A percentile compares a stretch with the other conserved stretches of the same genome.
These are phyloP conservation scores for Holothuria scabra DNA, from an alignment of 53 echinoderm and acorn worm species.

Conservation along the genomic window DNA sequence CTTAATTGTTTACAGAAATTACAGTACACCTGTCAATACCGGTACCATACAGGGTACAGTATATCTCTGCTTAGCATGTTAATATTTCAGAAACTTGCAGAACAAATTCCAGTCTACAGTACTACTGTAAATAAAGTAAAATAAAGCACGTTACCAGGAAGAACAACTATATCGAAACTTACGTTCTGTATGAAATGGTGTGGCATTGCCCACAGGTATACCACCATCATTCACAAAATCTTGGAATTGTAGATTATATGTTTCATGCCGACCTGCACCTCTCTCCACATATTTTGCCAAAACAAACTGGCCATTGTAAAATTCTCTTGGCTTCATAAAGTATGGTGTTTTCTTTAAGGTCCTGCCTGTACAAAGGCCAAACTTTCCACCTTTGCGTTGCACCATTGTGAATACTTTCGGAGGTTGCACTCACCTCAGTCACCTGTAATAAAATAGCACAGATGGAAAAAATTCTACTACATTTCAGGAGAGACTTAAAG, in stretches of 20 bases:
- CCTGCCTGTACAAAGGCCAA: constrained; percentile 20
- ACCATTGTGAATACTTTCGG: constrained; percentile 12
- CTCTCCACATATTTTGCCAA: constrained; percentile 21
- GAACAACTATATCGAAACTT: no score
- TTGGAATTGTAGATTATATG: constrained; percentile 4
- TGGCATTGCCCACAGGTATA: not conserved
- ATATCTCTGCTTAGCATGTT: no score
- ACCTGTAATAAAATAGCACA: not conserved
- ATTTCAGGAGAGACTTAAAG: not conserved
- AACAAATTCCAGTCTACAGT: no score
- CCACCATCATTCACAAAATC: constrained; percentile 10
- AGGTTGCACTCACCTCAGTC: not conserved
- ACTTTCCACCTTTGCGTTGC: constrained; percentile 21
- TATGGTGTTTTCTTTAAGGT: constrained; percentile 6
- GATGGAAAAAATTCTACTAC: not conserved
- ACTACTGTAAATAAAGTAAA: no score
- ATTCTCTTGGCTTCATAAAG: constrained; percentile 2
- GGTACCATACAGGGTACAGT: no score
- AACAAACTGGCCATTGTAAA: constrained; percentile 5
- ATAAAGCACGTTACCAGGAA: no score
- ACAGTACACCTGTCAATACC: no score
- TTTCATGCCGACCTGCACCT: constrained; percentile 10
- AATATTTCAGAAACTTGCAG: no score
- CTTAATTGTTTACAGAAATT: no score
- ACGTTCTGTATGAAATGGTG: not conserved